These are phyloP conservation scores for Himalopsyche japonica DNA, from an alignment of 2,888 invertebrate genomes.

Conservation along the genomic window DNA sequence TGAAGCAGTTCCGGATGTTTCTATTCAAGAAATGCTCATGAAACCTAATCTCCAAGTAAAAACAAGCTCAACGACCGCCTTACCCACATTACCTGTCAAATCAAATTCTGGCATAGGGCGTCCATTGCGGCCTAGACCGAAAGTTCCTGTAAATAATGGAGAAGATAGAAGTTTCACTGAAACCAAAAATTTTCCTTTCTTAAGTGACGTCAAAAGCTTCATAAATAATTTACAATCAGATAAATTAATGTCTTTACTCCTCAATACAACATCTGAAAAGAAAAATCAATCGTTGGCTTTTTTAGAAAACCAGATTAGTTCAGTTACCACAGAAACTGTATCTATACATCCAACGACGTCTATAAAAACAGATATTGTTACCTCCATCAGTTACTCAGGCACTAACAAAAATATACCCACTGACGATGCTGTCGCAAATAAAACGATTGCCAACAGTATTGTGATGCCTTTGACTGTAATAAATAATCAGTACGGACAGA, in stretches of 20 bases:
- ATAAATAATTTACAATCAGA: slow-evolving; percentile 35
- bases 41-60: slow-evolving; percentile 43
- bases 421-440: neutral
- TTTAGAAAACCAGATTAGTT: neutral
- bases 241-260: slow-evolving; percentile 1
- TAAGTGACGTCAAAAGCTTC: slow-evolving; percentile 37
- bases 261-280: neutral
- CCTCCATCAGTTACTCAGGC: slow-evolving; percentile 47
- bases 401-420: neutral
- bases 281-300: slow-evolving; percentile 39
- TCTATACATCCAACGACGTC: slow-evolving; percentile 40
- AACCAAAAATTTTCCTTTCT: slow-evolving; percentile 26
- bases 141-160: slow-evolving; percentile 44
- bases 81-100: slow-evolving; percentile 71
- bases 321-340: slow-evolving; percentile 4
- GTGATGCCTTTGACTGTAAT: neutral
- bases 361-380: slow-evolving; percentile 48
- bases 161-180: slow-evolving; percentile 46
- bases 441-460: neutral
- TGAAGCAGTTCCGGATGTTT: slow-evolving; percentile 47
- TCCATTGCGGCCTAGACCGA: slow-evolving; percentile 69
- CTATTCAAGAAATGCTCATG: slow-evolving; percentile 46
- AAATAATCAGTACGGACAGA: neutral
- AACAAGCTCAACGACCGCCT: slow-evolving; percentile 23
- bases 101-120: slow-evolving; percentile 77